Evolutionary conservation across 2,888 invertebrate genomes (phyloP).

Genomic region (Heliconius erato): DNA sequence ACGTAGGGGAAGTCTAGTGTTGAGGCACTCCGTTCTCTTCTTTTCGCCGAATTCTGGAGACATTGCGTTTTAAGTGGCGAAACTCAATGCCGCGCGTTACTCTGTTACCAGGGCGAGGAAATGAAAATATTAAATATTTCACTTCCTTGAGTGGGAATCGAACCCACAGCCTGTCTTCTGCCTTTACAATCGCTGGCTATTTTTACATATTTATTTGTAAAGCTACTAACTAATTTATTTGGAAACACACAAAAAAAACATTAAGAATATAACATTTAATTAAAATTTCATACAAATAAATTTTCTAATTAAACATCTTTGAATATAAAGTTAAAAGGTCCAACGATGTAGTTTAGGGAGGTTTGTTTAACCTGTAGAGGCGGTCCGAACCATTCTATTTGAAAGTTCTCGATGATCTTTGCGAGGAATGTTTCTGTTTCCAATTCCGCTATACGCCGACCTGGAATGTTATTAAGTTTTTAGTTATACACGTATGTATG

Average conservation of each 20-base stretch:
- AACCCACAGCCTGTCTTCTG: no score
- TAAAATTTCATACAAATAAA: neutral
- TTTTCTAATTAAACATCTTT: constrained; percentile 59
- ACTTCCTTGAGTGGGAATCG: no score
- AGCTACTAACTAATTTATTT: neutral
- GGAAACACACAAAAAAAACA: neutral
- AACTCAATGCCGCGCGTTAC: no score
- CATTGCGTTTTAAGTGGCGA: no score
- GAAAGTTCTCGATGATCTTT: constrained; percentile 62
- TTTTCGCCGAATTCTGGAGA: no score
- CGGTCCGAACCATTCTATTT: constrained; percentile 64
- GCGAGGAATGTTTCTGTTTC: constrained; percentile 78
- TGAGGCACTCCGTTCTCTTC: no score
- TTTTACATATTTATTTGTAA: neutral
- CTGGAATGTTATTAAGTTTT: constrained; percentile 57
- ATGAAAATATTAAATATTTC: no score
- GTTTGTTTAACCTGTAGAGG: constrained; percentile 60
- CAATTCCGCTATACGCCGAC: constrained; percentile 87
- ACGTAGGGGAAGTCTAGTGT: no score
- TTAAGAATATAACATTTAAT: neutral
- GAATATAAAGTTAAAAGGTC: constrained; percentile 70
- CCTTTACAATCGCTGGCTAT: no score
- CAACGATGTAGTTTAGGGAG: constrained; percentile 65
- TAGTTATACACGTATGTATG: neutral
- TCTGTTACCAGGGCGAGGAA: no score